phyloP scores from a whole-genome alignment of 2,113 vertebrate genomes.

The Prochilodus magdalenae region DNA sequence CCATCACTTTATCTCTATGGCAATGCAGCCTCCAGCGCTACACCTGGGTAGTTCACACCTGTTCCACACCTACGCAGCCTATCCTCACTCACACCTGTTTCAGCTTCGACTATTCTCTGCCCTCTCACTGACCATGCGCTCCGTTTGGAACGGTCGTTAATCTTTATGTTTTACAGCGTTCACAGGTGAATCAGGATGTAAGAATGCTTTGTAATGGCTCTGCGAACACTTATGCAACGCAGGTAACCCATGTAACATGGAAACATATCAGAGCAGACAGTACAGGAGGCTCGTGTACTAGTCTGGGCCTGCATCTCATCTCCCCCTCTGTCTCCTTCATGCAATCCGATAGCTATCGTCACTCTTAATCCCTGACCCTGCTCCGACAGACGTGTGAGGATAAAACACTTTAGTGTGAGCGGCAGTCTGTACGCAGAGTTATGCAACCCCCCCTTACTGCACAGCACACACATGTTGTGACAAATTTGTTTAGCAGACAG shows the following conservation, averaged over 20 bases:
- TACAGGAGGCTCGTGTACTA: background rate
- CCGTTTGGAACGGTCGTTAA: conserved; percentile 51
- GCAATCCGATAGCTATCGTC: conserved; percentile 62
- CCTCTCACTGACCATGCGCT: conserved; percentile 12
- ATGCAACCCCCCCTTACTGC: conserved; percentile 12
- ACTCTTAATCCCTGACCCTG: conserved; percentile 47
- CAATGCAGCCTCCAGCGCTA: conserved; percentile 68
- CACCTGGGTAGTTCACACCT: conserved; percentile 77
- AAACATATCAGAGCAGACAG: conserved; percentile 35
- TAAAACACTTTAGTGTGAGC: conserved; percentile 54
- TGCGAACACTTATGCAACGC: conserved; percentile 61
- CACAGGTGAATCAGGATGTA: conserved; percentile 67
- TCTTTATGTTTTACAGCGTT: conserved; percentile 65
- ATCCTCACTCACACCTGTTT: conserved; percentile 29
- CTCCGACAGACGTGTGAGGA: conserved; percentile 51
- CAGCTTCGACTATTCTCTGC: conserved; percentile 1
- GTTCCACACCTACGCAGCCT: conserved; percentile 38
- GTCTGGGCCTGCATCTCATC: conserved; percentile 46
- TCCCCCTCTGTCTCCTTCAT: conserved; percentile 7
- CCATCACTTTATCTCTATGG: conserved; percentile 61
- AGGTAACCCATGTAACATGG: conserved; percentile 29
- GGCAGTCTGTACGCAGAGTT: conserved; percentile 42
- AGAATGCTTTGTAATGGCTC: conserved; percentile 58
- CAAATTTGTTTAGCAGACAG: conserved; percentile 21
- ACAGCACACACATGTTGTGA: conserved; percentile 4